These are phyloP conservation scores for Anniella stebbinsi DNA, from an alignment of 2,797 vertebrate species.

Conservation along the genomic window DNA sequence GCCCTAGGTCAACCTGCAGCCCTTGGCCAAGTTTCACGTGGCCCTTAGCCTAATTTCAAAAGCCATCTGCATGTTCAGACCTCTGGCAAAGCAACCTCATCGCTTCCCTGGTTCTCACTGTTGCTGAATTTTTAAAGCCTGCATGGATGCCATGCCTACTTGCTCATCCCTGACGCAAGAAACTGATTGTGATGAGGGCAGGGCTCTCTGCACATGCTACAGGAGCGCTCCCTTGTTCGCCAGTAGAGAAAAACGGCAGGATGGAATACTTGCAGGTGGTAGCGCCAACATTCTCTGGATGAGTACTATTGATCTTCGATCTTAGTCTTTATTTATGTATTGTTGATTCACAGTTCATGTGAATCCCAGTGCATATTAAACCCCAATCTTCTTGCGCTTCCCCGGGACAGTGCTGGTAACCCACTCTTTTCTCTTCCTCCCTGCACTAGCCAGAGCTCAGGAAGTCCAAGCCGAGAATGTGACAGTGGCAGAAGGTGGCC, in stretches of 20 bases:
- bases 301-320: no score
- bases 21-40: neutral
- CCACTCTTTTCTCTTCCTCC: neutral
- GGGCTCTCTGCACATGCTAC: neutral
- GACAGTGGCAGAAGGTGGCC: slow-evolving; percentile 91
- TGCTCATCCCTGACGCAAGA: neutral
- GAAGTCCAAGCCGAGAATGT: slow-evolving; percentile 94
- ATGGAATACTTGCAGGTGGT: neutral
- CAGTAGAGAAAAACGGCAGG: neutral
- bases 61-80: no score
- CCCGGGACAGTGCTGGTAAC: neutral
- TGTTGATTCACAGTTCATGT: neutral
- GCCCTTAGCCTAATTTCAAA: no score
- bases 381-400: neutral
- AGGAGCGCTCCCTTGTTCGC: neutral
- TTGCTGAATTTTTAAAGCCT: neutral
- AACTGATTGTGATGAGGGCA: neutral
- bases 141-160: neutral
- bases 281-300: neutral
- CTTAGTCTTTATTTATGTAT: neutral
- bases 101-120: no score
- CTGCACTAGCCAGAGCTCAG: slow-evolving; percentile 75
- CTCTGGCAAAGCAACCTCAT: no score
- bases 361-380: neutral
- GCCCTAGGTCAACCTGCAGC: neutral